phyloP scores from a whole-genome alignment of 2,888 invertebrate species.

The Calliopum simillimum region DNA sequence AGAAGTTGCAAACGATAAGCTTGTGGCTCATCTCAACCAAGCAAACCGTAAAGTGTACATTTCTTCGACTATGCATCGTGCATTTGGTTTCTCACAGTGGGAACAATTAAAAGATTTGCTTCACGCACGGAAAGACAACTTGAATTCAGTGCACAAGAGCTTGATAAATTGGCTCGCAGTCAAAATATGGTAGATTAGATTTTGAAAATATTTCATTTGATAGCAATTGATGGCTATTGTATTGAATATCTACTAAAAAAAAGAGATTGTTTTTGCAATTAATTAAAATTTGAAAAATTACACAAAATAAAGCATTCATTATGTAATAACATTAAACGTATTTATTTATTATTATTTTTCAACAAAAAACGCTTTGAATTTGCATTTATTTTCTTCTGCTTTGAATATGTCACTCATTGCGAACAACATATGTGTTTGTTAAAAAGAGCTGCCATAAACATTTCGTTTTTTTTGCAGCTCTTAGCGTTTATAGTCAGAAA shows the following conservation, averaged over 20 bases:
- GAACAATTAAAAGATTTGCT: conserved; percentile 86
- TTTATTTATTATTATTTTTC: too few relatives aligned
- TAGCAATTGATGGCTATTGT: neutral
- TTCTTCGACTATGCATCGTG: conserved; percentile 94
- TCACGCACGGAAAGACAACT: conserved; percentile 86
- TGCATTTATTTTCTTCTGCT: too few relatives aligned
- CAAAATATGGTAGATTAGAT: conserved; percentile 63
- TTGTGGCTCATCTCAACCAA: conserved; percentile 93
- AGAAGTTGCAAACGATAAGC: conserved; percentile 93
- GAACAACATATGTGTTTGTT: too few relatives aligned
- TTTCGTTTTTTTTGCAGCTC: too few relatives aligned
- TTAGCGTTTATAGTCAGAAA: too few relatives aligned
- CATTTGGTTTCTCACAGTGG: conserved; percentile 95
- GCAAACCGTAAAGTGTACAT: conserved; percentile 85
- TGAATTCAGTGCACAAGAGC: conserved; percentile 83
- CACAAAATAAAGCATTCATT: too few relatives aligned
- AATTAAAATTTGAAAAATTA: too few relatives aligned
- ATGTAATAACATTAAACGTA: too few relatives aligned
- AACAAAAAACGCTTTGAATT: too few relatives aligned
- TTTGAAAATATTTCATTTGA: neutral
- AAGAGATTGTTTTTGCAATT: too few relatives aligned
- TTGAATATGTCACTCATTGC: too few relatives aligned
- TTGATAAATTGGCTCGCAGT: conserved; percentile 72
- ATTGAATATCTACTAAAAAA: neutral
- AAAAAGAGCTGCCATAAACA: too few relatives aligned